Conservation (phyloP, 2,888 invertebrate species). For the Rotaria socialis region DNA sequence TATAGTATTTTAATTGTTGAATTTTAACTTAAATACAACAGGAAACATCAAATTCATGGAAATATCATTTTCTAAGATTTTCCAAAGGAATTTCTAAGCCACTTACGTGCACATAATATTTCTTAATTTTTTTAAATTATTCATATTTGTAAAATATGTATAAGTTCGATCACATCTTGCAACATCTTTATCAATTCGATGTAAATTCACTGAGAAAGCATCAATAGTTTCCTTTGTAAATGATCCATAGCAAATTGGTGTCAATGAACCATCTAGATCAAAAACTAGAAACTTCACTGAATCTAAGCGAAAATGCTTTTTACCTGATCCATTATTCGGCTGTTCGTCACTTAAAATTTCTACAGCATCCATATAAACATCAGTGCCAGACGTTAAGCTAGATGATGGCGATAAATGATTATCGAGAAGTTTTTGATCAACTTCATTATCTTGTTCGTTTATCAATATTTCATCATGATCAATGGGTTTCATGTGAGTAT, state of each 20-base stretch:
- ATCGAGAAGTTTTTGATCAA: not conserved
- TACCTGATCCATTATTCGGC: not conserved
- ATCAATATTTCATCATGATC: slow-evolving; percentile 39
- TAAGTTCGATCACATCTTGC: slow-evolving; percentile 89
- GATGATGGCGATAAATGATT: slow-evolving; percentile 13
- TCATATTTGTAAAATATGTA: slow-evolving; percentile 76
- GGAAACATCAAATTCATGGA: too few species aligned
- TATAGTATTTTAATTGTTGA: too few species aligned
- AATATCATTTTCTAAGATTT: too few species aligned
- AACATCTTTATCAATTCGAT: slow-evolving; percentile 91
- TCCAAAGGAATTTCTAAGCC: too few species aligned
- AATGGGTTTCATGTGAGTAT: slow-evolving; percentile 41
- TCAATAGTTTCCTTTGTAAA: slow-evolving; percentile 38
- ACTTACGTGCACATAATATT: slow-evolving; percentile 92
- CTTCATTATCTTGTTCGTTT: not conserved
- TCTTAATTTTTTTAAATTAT: slow-evolving; percentile 81
- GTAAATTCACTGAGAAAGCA: slow-evolving; percentile 72
- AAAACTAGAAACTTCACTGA: too few species aligned
- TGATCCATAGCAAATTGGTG: slow-evolving; percentile 6
- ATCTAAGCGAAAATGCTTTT: not conserved
- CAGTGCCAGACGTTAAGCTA: slow-evolving; percentile 23
- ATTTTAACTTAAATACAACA: too few species aligned
- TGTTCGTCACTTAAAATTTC: slow-evolving; percentile 19
- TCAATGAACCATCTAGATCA: slow-evolving; percentile 2
- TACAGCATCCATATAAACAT: slow-evolving; percentile 48